Percentiles rank a stretch among this genome's conserved stretches.
phyloP scores from a whole-genome alignment of 35 echinoderm and acorn worm species.

The Patiria miniata region DNA sequence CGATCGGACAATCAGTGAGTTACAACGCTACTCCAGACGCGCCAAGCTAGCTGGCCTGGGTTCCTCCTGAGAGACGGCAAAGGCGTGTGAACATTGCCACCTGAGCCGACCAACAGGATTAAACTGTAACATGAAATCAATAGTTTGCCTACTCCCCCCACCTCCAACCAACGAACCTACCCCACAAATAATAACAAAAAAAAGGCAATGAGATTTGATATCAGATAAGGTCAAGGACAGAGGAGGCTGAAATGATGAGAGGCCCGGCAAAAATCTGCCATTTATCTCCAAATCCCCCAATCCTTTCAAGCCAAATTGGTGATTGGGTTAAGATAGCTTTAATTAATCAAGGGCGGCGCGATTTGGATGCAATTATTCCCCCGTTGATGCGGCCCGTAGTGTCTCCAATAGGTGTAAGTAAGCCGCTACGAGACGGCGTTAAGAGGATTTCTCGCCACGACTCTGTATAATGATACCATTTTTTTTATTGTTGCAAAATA shows the following conservation, averaged over 20 bases:
- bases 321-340: conserved; percentile 21
- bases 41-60: no score
- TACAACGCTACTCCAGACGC: no score
- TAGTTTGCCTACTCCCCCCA: not conserved
- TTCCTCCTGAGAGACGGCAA: not conserved
- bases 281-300: not conserved
- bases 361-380: not conserved
- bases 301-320: conserved; percentile 6
- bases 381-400: not conserved
- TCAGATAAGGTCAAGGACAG: conserved; percentile 2
- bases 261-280: not conserved
- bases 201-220: no score
- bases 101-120: conserved; percentile 1
- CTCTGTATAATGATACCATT: no score
- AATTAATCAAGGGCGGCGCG: conserved; percentile 1
- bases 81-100: conserved; percentile 25
- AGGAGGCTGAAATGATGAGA: not conserved
- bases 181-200: not conserved
- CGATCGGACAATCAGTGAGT: not conserved
- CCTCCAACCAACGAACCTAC: not conserved
- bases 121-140: conserved; percentile 26
- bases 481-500: no score
- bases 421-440: conserved; percentile 4
- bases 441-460: not conserved
- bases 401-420: conserved; percentile 27